Conservation (phyloP, 2,113 vertebrate genomes). For the Raja brachyura region DNA sequence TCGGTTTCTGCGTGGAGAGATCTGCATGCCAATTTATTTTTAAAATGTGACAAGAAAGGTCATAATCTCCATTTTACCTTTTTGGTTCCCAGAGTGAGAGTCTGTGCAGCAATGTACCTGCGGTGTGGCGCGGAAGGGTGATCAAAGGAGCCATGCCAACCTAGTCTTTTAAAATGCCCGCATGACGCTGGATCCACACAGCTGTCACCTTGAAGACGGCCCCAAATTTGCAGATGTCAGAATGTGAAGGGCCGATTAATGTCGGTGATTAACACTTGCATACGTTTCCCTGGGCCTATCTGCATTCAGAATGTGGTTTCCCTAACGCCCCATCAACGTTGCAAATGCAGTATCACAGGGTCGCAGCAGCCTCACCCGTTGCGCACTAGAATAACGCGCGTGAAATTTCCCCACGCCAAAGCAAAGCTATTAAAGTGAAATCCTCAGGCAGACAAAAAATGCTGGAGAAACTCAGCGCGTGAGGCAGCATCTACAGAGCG, state of each 20-base stretch:
- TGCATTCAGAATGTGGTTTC: slow-evolving; percentile 45
- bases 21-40: not conserved
- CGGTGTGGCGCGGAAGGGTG: not conserved
- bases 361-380: too few relatives aligned
- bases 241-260: slow-evolving; percentile 59
- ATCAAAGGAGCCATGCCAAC: not conserved
- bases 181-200: slow-evolving; percentile 12
- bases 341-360: slow-evolving; percentile 46
- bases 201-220: not conserved
- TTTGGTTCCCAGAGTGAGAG: too few relatives aligned
- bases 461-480: too few relatives aligned
- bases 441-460: not conserved
- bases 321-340: slow-evolving; percentile 57
- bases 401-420: too few relatives aligned
- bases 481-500: too few relatives aligned
- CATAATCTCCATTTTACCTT: not conserved
- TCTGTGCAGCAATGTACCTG: not conserved
- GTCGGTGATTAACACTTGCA: slow-evolving; percentile 62
- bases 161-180: not conserved
- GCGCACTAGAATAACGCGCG: not conserved
- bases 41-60: not conserved
- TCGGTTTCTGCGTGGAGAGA: not conserved
- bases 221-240: slow-evolving; percentile 11
- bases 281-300: slow-evolving; percentile 59
- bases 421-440: not conserved